Evolutionary conservation across 2,888 invertebrate genomes (phyloP), one percentile per base, ranked within the genome.

Genomic region (Trissolcus brochymenae): DNA sequence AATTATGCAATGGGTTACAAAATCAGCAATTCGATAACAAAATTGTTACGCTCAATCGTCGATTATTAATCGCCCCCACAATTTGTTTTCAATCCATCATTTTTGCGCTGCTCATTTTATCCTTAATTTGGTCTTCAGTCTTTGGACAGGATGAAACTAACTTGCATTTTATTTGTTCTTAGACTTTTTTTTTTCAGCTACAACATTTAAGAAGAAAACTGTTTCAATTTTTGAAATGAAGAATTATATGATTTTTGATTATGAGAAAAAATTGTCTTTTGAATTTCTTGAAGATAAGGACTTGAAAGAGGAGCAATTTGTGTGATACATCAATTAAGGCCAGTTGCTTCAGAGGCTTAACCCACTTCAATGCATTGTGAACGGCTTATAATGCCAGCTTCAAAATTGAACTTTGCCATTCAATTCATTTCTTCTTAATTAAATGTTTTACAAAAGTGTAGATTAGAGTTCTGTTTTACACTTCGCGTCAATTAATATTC

Each of bases 271-370:
- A 46, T 1, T 46, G 4, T 46, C 16, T 46, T 46, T 35, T 11
- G 2, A 35, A 51, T 60, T 61, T 55, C 57, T 54, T 2, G 9
- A 51, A 68, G 64, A 70, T 59, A 68, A 59, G 29, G 55, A 49
- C 57, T 50, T 54, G 43, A 57, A 64, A 61, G 50, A 54, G 68
- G 73, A 56, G 70, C 68, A 60, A 76, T 66, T 51, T 62, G 50
- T 57, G 59, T 66, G 62, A 71, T 61, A 53, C 67, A 66, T 76
- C 76, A 71, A 76, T 71, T 76, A 71, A 71, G 61, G 71, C 71
- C 76, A 71, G 76, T 76, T 76, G 71, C 66, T 57, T 62, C 76
- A 25, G 76, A 55, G 71, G 61, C 71, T 70, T 76, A 76, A 71
- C 71, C 76, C 67, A 76, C 56, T 76, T 71, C 70, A 60, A 60